phyloP scores from a whole-genome alignment of 2,797 vertebrate species.

The Rhynchonycteris naso region DNA sequence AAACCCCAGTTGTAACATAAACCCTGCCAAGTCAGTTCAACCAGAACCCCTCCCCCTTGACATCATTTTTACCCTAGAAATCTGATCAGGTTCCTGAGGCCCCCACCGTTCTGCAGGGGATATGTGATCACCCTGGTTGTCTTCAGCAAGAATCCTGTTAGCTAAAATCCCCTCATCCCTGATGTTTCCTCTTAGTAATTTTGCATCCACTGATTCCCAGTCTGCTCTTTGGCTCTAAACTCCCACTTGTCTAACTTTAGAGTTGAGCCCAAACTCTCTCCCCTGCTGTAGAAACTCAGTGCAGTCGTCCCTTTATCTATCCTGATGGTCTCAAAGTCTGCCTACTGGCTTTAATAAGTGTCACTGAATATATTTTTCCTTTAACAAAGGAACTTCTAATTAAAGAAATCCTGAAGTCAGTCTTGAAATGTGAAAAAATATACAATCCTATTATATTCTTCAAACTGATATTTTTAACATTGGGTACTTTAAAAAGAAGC shows the following conservation, averaged over 20 bases:
- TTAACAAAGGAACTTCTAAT: not conserved
- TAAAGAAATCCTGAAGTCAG: not conserved
- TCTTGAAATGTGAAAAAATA: not conserved
- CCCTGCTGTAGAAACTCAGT: not conserved
- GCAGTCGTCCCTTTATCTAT: not conserved
- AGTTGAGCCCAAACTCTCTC: not conserved
- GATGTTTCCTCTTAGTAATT: not conserved
- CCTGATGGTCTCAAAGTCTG: not conserved
- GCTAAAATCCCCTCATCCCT: not conserved
- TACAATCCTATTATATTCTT: not conserved
- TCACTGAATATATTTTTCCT: not conserved
- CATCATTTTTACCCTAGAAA: not conserved
- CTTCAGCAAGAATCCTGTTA: not conserved
- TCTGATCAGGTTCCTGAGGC: not conserved
- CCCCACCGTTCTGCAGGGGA: not conserved
- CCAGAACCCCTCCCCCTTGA: not conserved
- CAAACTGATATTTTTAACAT: slow-evolving; percentile 14
- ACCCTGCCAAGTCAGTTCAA: not conserved
- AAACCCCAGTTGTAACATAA: not conserved
- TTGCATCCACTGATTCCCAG: not conserved
- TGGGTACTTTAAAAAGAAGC: not conserved
- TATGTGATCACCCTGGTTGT: not conserved
- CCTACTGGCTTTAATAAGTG: not conserved
- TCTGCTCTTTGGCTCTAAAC: not conserved
- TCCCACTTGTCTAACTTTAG: not conserved